phyloP scores from a whole-genome alignment of 2,797 vertebrate species.

The Characodon lateralis region DNA sequence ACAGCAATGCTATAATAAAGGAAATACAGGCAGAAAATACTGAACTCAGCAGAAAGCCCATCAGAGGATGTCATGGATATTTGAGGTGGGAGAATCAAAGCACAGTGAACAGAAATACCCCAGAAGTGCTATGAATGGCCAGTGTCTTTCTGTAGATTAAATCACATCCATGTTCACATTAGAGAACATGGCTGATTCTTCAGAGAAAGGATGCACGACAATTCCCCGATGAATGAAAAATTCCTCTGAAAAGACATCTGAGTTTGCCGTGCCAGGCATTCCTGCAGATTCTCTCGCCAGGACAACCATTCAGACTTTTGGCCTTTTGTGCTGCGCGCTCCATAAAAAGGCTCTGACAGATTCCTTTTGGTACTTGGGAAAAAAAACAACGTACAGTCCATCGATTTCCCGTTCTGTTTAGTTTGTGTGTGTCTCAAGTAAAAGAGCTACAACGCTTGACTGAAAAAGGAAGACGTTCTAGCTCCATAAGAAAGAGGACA shows the following conservation, averaged over 20 bases:
- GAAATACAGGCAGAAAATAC: constrained; percentile 1
- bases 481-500: constrained; percentile 32
- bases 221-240: constrained; percentile 23
- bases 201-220: constrained; percentile 28
- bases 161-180: constrained; percentile 13
- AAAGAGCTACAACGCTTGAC: constrained; percentile 25
- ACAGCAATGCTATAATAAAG: constrained; percentile 19
- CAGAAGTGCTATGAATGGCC: constrained; percentile 25
- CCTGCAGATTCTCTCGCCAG: constrained; percentile 42
- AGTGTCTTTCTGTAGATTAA: constrained; percentile 34
- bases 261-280: constrained; percentile 22
- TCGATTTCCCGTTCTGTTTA: constrained; percentile 34
- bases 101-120: constrained; percentile 20
- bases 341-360: constrained; percentile 45
- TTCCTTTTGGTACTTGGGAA: constrained; percentile 38
- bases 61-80: constrained; percentile 28
- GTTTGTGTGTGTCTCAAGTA: constrained; percentile 35
- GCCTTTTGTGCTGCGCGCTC: constrained; percentile 33
- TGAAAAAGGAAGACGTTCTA: constrained; percentile 25
- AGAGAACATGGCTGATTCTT: constrained; percentile 8
- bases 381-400: constrained; percentile 13
- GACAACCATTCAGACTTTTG: constrained; percentile 51
- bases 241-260: constrained; percentile 12
- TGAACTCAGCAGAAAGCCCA: constrained; percentile 35
- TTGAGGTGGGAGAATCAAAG: constrained; percentile 8